Evolutionary conservation across 2,888 invertebrate species (phyloP).

Genomic region (Lochmaea capreae): DNA sequence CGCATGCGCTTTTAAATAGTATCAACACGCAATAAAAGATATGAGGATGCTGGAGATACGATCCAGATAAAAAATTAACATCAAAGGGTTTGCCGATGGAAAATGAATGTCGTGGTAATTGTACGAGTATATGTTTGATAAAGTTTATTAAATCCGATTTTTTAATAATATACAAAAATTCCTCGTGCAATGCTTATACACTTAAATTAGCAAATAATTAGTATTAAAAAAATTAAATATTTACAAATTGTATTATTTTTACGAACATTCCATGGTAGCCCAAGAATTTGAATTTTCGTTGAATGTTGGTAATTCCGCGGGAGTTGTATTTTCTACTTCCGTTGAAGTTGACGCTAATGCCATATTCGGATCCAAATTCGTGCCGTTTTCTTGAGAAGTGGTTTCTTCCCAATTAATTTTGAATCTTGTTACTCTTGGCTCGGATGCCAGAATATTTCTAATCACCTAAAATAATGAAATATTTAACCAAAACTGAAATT

Average conservation of each 20-base stretch:
- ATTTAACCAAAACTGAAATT: not conserved
- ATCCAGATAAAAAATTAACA: no score
- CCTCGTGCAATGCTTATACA: not conserved
- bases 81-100: no score
- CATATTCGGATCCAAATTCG: slow-evolving; percentile 66
- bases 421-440: slow-evolving; percentile 95
- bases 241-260: slow-evolving; percentile 30
- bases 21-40: no score
- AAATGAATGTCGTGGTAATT: no score
- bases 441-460: slow-evolving; percentile 86
- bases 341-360: slow-evolving; percentile 66
- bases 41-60: no score
- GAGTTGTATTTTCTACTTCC: slow-evolving; percentile 56
- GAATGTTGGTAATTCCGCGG: slow-evolving; percentile 65
- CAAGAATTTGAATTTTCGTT: slow-evolving; percentile 75
- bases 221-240: not conserved
- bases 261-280: slow-evolving; percentile 72
- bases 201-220: not conserved
- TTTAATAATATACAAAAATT: not conserved
- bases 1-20: no score
- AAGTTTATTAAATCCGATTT: not conserved
- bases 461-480: slow-evolving; percentile 66
- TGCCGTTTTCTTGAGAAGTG: slow-evolving; percentile 65
- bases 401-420: slow-evolving; percentile 97
- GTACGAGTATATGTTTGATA: no score